phyloP scores from a whole-genome alignment of 2,797 vertebrate genomes.

The Oceanodroma leucorhoa region DNA sequence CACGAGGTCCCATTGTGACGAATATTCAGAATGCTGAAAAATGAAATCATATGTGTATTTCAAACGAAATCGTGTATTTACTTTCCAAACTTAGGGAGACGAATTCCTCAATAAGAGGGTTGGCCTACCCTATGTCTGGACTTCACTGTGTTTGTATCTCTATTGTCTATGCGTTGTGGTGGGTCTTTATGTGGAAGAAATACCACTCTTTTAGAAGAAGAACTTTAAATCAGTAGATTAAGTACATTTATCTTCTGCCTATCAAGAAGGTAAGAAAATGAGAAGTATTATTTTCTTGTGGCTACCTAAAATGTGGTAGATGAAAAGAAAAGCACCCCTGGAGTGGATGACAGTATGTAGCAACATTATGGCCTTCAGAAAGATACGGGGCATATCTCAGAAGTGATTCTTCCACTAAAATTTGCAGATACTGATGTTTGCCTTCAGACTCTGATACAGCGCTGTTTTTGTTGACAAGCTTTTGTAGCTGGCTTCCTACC shows the following conservation, averaged over 20 bases:
- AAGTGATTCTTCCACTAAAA: not conserved
- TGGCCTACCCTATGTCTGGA: not conserved
- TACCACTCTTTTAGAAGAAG: not conserved
- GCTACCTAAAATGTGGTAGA: not conserved
- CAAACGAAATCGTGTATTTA: not conserved
- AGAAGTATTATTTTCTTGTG: not conserved
- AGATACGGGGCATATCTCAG: not conserved
- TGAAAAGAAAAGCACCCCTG: not conserved
- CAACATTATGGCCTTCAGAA: not conserved
- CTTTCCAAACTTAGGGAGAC: not conserved
- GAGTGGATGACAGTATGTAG: not conserved
- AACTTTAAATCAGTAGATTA: not conserved
- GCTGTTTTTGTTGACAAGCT: not conserved
- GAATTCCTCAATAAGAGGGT: not conserved
- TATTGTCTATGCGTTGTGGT: not conserved
- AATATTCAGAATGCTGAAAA: not conserved
- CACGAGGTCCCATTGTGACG: rapidly evolving
- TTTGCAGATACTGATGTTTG: not conserved
- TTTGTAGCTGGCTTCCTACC: not conserved
- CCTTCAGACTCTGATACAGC: not conserved
- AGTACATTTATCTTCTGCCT: not conserved
- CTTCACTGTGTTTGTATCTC: not conserved
- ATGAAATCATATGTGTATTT: not conserved
- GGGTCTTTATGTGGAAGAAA: not conserved
- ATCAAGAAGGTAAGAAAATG: not conserved